Conservation (phyloP, 2,888 invertebrate genomes). For the Ornithoptera alexandrae region DNA sequence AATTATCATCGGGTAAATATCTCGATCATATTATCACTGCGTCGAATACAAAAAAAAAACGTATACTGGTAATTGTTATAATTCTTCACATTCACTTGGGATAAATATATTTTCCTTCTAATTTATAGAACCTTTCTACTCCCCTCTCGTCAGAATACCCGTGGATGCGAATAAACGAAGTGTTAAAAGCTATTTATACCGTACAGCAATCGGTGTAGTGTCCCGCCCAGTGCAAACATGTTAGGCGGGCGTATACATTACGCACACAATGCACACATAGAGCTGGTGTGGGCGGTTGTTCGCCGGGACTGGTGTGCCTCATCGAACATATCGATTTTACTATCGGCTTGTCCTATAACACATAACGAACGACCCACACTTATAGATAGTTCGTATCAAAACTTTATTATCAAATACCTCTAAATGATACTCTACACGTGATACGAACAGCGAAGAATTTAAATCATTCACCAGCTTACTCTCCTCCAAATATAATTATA, state of each 20-base stretch:
- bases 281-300: slow-evolving; percentile 1
- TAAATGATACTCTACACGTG: not conserved
- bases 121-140: not conserved
- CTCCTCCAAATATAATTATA: too few relatives aligned
- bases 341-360: slow-evolving; percentile 13
- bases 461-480: not conserved
- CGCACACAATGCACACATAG: not conserved
- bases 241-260: slow-evolving; percentile 2
- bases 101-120: not conserved
- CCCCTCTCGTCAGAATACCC: not conserved
- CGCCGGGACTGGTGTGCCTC: not conserved
- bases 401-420: not conserved
- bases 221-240: slow-evolving; percentile 12
- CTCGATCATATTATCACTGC: too few relatives aligned
- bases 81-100: too few relatives aligned
- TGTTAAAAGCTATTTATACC: slow-evolving; percentile 7
- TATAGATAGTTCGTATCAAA: not conserved
- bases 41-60: too few relatives aligned
- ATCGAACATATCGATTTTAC: slow-evolving; percentile 21
- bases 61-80: too few relatives aligned
- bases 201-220: not conserved
- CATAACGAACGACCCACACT: slow-evolving; percentile 16
- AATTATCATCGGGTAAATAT: too few relatives aligned
- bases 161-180: not conserved
- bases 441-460: not conserved